Conservation (phyloP, 2,888 invertebrate species). For the Lomographa bimaculata region DNA sequence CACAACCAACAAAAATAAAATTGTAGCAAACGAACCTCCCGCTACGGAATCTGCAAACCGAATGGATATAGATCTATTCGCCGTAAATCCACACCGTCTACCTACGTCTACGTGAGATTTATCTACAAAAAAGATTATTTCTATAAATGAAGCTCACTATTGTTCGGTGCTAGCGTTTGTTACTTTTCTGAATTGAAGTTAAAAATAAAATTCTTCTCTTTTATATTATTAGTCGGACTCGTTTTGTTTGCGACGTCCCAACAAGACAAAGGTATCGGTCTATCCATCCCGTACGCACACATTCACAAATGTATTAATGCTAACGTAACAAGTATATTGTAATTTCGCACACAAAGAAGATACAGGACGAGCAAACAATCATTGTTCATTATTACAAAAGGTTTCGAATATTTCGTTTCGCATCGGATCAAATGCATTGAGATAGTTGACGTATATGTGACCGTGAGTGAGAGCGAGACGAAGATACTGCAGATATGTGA, state of each 20-base stretch:
- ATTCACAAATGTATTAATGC: conserved; percentile 64
- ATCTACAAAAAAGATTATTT: conserved; percentile 83
- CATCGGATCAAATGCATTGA: conserved; percentile 79
- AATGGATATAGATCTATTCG: conserved; percentile 69
- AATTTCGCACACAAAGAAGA: conserved; percentile 82
- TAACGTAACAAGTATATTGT: conserved; percentile 82
- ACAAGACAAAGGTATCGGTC: conserved; percentile 81
- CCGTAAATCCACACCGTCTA: conserved; percentile 65
- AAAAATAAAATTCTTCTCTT: conserved; percentile 82
- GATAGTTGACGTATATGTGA: conserved; percentile 66
- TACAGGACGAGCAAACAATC: conserved; percentile 82
- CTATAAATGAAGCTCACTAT: conserved; percentile 79
- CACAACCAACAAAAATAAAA: conserved; percentile 21
- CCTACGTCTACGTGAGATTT: conserved; percentile 78
- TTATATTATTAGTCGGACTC: conserved; percentile 80
- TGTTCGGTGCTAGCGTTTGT: conserved; percentile 78
- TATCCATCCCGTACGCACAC: conserved; percentile 79
- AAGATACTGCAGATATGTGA: conserved; percentile 56
- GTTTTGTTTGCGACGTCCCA: conserved; percentile 81
- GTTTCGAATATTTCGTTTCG: conserved; percentile 81
- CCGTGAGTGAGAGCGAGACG: conserved; percentile 64
- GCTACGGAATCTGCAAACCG: conserved; percentile 56
- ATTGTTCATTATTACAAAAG: conserved; percentile 84
- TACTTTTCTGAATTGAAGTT: conserved; percentile 82
- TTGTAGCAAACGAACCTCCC: conserved; percentile 61